Conservation (phyloP, 2,888 invertebrate genomes). For the Pyralis farinalis region DNA sequence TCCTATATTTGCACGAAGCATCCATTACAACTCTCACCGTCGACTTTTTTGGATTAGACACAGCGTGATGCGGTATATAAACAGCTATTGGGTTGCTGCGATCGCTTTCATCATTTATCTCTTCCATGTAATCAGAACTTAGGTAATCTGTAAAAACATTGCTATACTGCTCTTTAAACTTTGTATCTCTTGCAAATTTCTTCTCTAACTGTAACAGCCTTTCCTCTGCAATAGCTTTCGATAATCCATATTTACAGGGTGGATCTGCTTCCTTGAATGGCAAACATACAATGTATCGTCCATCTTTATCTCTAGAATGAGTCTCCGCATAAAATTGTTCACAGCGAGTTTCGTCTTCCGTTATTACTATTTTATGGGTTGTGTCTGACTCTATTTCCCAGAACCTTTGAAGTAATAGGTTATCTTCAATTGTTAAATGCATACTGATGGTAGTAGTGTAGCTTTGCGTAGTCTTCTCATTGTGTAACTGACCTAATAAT, state of each 20-base stretch:
- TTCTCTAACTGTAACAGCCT: slow-evolving; percentile 18
- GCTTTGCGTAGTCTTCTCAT: slow-evolving; percentile 18
- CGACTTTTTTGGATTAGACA: slow-evolving; percentile 19
- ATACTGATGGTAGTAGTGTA: slow-evolving; percentile 10
- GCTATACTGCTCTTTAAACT: slow-evolving; percentile 17
- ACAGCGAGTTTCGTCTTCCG: no score
- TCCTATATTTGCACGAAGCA: slow-evolving; percentile 14
- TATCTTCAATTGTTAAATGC: slow-evolving; percentile 10
- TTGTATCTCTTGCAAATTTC: slow-evolving; percentile 12
- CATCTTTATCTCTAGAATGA: slow-evolving; percentile 13
- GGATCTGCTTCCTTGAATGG: slow-evolving; percentile 8
- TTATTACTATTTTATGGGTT: no score
- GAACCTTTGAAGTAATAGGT: not conserved
- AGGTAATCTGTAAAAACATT: slow-evolving; percentile 23
- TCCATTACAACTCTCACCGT: slow-evolving; percentile 23
- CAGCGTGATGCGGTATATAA: slow-evolving; percentile 31
- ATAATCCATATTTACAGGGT: slow-evolving; percentile 11
- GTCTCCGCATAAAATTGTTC: slow-evolving; percentile 12
- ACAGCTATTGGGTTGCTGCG: slow-evolving; percentile 4
- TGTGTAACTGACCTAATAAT: slow-evolving; percentile 17
- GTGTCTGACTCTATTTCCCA: no score
- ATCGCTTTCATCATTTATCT: no score
- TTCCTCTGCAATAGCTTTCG: slow-evolving; percentile 6
- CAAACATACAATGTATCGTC: slow-evolving; percentile 12
- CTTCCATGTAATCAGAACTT: slow-evolving; percentile 17